A percentile compares a stretch with the other conserved stretches of the same genome.
phyloP scores from a whole-genome alignment of 2,797 vertebrate species.

The Nannoperca australis region DNA sequence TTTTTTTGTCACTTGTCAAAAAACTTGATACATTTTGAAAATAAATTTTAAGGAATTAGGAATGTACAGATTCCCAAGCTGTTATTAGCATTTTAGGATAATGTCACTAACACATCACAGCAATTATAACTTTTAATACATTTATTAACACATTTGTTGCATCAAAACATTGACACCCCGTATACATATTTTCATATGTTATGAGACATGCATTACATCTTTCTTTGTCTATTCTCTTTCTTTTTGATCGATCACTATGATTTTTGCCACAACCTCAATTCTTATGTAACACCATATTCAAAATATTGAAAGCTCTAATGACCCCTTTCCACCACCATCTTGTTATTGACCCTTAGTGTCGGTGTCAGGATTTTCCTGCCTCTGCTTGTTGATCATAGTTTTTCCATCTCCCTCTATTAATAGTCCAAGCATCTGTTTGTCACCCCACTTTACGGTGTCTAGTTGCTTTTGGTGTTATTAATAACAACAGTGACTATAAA shows the following conservation, averaged over 20 bases:
- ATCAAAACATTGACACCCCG: neutral
- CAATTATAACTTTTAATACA: neutral
- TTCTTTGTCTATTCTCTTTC: neutral
- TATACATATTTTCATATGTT: no score
- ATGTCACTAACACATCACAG: neutral
- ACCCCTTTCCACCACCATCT: constrained; percentile 5
- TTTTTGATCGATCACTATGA: neutral
- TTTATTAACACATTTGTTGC: neutral
- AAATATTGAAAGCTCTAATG: neutral
- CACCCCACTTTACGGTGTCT: constrained; percentile 78
- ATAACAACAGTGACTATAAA: constrained; percentile 72
- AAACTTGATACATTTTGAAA: neutral
- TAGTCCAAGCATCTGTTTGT: constrained; percentile 76
- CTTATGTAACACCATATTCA: neutral
- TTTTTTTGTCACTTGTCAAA: neutral
- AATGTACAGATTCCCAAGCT: neutral
- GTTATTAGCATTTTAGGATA: no score
- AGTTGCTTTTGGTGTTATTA: constrained; percentile 83
- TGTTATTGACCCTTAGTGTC: constrained; percentile 32
- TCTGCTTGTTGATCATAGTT: constrained; percentile 56
- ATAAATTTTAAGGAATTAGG: neutral
- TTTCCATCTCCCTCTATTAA: constrained; percentile 78
- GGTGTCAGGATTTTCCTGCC: constrained; percentile 56
- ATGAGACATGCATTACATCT: no score
- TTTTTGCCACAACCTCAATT: neutral